Conservation (phyloP, 2,888 invertebrate genomes). For the Zelleria hepariella region DNA sequence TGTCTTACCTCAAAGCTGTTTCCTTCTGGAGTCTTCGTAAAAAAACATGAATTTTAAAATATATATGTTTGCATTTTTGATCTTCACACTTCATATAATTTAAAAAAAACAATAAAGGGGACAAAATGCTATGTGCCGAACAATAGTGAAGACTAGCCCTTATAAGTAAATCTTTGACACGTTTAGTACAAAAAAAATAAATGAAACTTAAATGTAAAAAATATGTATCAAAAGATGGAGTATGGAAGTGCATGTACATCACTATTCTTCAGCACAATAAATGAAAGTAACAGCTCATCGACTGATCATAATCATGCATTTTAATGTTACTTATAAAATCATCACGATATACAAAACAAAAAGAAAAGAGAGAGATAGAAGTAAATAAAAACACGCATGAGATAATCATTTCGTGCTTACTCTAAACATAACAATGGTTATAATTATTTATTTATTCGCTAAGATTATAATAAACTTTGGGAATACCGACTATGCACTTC, state of each 20-base stretch:
- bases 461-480: background rate
- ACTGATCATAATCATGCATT: constrained; percentile 35
- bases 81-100: background rate
- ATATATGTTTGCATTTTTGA: background rate
- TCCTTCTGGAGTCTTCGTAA: constrained; percentile 1
- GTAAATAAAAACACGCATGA: constrained; percentile 1
- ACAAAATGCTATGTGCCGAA: constrained; percentile 77
- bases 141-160: constrained; percentile 78
- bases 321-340: constrained; percentile 46
- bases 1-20: constrained; percentile 46
- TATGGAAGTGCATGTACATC: constrained; percentile 66
- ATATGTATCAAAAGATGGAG: constrained; percentile 30
- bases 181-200: background rate
- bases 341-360: constrained; percentile 2
- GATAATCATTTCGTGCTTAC: background rate
- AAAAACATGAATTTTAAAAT: constrained; percentile 2
- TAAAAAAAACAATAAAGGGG: constrained; percentile 13
- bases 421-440: constrained; percentile 12
- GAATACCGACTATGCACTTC: constrained; percentile 42
- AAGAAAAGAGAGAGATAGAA: background rate
- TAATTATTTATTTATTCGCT: constrained; percentile 3
- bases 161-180: constrained; percentile 20
- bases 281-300: constrained; percentile 37
- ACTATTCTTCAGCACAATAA: constrained; percentile 72
- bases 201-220: background rate